Percentiles rank a stretch among this genome's conserved stretches.
phyloP scores from a whole-genome alignment of 2,113 vertebrate genomes.

The Notechis scutatus region DNA sequence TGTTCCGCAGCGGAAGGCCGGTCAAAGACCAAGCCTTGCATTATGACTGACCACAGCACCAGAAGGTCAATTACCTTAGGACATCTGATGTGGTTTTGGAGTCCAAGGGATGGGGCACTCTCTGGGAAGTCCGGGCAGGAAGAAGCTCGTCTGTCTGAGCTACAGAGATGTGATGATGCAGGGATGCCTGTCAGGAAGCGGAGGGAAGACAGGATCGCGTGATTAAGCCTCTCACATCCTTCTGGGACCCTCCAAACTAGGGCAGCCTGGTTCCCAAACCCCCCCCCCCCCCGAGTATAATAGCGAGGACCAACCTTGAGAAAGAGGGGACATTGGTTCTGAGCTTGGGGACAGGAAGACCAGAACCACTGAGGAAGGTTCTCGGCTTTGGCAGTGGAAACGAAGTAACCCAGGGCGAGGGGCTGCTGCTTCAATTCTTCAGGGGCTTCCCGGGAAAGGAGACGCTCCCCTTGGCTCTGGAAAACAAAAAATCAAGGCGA shows the following conservation, averaged over 20 bases:
- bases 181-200: constrained; percentile 78
- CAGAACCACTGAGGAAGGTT: constrained; percentile 98
- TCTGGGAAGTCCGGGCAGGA: constrained; percentile 85
- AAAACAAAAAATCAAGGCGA: constrained; percentile 12
- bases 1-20: neutral
- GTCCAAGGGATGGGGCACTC: constrained; percentile 91
- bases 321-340: constrained; percentile 96
- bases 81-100: constrained; percentile 98
- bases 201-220: neutral
- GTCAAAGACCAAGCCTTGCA: neutral
- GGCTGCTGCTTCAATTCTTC: constrained; percentile 98
- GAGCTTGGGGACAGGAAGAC: constrained; percentile 95
- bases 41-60: neutral
- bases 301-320: constrained; percentile 80
- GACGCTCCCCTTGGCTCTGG: constrained; percentile 90
- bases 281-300: neutral
- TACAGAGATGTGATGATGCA: constrained; percentile 96
- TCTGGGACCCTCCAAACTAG: neutral
- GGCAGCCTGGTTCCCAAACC: neutral
- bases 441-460: constrained; percentile 90
- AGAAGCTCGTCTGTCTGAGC: constrained; percentile 89
- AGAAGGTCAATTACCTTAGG: constrained; percentile 78
- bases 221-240: neutral
- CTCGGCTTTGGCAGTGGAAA: constrained; percentile 94
- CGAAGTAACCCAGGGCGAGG: constrained; percentile 93